Base-by-base conservation (phyloP, 1,140 invertebrate genomes). In the Brachionus calyciflorus region DNA sequence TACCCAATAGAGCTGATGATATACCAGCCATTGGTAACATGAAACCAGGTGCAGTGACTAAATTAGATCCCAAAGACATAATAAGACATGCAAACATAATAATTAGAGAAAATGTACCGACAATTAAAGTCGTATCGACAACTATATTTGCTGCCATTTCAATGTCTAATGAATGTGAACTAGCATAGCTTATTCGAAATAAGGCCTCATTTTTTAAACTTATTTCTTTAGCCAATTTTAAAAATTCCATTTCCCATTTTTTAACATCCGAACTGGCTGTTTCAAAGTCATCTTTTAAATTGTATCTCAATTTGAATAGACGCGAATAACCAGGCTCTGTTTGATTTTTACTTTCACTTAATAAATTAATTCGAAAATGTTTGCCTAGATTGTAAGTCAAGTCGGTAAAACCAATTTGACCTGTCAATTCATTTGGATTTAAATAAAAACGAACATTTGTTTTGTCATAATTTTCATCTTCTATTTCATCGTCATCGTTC, bases 261-360 rank as follows among this genome's bases (percentile, higher is more conserved):
- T 1, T 49, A 10, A 73, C 69, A 19, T 40, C 37, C 6, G 44
- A 46, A 21, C 10, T 14, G 9, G 28, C 0, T 19, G 12, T 55
- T 48, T 73, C 69, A 41, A 24, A 19, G 24, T 55, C 51, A 37
- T 41, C 37, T 41, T 73, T 73, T 17, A 73, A 40, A 53, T 73
- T 73, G 69, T 73, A 73, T n/a, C 69, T 44, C 49, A 73, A 46
- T 73, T 73, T 73, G 9, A 73, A 6, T 12, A 73, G 37, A 24
- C 24, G 21, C 17, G 69, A 28, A 55, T 14, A 73, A 21, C 19
- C 69, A n/a, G 69, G 48, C 26, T 73, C 46, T 21, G 37, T 49
- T 2, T n/a, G n/a, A 41, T 55, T 17, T 9, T 33, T 12, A 37
- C 44, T 73, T 41, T 73, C 69, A 37, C 51, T 55, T 49, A 30